Conservation (phyloP, 1,140 invertebrate species). For the Trachymyrmex cornetzi region DNA sequence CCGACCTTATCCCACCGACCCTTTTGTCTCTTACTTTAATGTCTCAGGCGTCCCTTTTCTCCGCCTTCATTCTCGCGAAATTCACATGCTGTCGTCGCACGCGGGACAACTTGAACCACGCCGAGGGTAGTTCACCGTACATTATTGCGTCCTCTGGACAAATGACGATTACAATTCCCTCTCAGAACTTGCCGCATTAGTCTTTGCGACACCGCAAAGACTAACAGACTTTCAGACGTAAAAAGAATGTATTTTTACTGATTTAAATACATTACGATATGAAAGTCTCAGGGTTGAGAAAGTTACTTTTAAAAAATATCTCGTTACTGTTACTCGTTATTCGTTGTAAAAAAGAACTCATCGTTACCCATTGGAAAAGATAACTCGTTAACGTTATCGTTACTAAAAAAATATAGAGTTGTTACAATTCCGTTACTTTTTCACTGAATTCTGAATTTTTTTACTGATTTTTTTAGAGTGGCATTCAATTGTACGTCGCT, state of each 20-base stretch:
- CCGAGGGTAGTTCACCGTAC: constrained; percentile 62
- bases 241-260: not conserved
- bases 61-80: constrained; percentile 21
- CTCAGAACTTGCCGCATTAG: constrained; percentile 68
- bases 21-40: constrained; percentile 72
- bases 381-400: no score
- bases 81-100: constrained; percentile 46
- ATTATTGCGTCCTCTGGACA: constrained; percentile 75
- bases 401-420: no score
- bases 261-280: no score
- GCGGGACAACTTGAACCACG: constrained; percentile 19
- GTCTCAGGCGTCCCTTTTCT: constrained; percentile 55
- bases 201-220: constrained; percentile 33
- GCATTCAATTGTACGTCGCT: no score
- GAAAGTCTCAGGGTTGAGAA: no score
- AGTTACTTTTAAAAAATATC: no score
- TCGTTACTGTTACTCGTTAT: no score
- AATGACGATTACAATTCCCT: constrained; percentile 78
- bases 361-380: no score
- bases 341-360: no score
- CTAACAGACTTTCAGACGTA: not conserved
- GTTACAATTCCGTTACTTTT: no score
- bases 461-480: no score
- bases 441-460: no score
- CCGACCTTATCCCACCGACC: constrained; percentile 59